A percentile compares a stretch with the other conserved stretches of the same genome.
These are phyloP conservation scores for Zosterops lateralis DNA, from an alignment of 2,113 vertebrate genomes.

Conservation along the genomic window DNA sequence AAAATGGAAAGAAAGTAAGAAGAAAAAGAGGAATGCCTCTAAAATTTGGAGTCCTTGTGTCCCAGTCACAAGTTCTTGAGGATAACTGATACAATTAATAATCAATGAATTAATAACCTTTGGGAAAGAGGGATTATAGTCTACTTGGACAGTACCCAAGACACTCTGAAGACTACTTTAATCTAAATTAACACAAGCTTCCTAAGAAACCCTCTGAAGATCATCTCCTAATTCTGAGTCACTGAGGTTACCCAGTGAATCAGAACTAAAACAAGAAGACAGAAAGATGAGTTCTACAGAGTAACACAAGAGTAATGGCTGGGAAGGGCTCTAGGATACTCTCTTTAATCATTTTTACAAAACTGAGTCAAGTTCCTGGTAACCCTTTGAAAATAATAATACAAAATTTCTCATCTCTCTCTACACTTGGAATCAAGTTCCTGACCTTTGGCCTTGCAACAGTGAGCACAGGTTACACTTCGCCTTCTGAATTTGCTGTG, in stretches of 20 bases:
- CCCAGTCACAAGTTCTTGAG: background rate
- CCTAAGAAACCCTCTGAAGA: background rate
- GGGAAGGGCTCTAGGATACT: background rate
- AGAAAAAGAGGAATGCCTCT: background rate
- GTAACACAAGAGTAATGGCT: background rate
- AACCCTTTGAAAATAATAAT: background rate
- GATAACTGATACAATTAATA: slow-evolving; percentile 25
- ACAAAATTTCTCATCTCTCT: background rate
- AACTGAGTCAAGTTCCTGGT: background rate
- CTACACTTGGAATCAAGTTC: background rate
- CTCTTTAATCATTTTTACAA: background rate
- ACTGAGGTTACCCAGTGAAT: background rate
- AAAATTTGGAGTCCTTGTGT: background rate
- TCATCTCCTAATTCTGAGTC: background rate
- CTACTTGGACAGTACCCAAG: background rate
- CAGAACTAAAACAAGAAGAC: background rate
- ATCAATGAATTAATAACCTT: slow-evolving; percentile 38
- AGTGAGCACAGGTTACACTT: background rate
- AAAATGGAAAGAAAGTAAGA: background rate
- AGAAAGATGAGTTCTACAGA: background rate
- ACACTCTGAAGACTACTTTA: background rate
- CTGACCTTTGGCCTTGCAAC: background rate
- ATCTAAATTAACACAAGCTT: slow-evolving; percentile 4
- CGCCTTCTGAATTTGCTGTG: background rate
- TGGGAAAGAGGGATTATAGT: slow-evolving; percentile 24